Base-by-base conservation (phyloP, 64 coral and sea anemone genomes). In the Astreopora myriophthalma region DNA sequence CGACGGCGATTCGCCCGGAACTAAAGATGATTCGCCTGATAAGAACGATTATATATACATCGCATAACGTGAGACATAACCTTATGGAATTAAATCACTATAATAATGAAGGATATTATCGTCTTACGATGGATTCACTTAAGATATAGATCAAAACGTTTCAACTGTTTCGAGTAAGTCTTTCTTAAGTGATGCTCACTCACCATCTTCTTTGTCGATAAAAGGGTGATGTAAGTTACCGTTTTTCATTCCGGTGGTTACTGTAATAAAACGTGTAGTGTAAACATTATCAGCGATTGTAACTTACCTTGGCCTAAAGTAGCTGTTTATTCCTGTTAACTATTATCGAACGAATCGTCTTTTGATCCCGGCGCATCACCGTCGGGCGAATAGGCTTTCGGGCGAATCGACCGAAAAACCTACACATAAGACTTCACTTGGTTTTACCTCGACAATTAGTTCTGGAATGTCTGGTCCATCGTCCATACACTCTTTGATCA, bases 401-500 rank as follows among this genome's bases (percentile, higher is more conserved):
- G n/a, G n/a, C n/a, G n/a, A n/a, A n/a, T n/a, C n/a, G n/a, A n/a
- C n/a, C n/a, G n/a, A 44, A 44, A 44, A 44, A 44, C 40, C 11
- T 5, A 24, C 8, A 67, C 29, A 26, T 34, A 7, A 6, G 20
- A 9, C 13, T 25, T 25, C 25, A 5, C 26, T 29, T 60, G 28
- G 1, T 61, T 31, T 64, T 65, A 83, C 79, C 79, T 83, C 14
- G 2, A 63, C 6, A 14, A n/a, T 36, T 34, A 39, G 20, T 65
- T 83, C 33, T 58, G 71, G 74, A 26, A 80, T 77, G 5, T 83
- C 74, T 8, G 42, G 75, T 5, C 81, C 97, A 76, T 99, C 87
- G 48, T 95, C 97, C 66, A 85, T 76, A 48, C 97, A 99, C 39
- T 96, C 97, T 13, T 51, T 71, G 72, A 99, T 99, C 32, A 99